Conservation (phyloP, 2,888 invertebrate genomes). For the Trichopria drosophilae region DNA sequence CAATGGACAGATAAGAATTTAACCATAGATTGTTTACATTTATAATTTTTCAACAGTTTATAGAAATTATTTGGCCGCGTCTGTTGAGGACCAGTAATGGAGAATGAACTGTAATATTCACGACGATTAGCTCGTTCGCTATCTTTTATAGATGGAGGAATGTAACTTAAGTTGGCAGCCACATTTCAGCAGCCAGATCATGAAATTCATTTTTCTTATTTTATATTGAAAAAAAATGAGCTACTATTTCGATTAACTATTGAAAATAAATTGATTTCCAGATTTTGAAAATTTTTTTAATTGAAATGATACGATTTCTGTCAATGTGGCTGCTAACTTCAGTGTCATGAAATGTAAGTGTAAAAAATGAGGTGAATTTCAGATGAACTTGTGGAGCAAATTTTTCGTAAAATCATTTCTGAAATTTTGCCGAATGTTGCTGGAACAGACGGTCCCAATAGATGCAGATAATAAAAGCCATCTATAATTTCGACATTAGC, state of each 20-base stretch:
- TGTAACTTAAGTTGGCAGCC: no score
- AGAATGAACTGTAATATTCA: neutral
- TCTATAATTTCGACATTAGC: slow-evolving; percentile 39
- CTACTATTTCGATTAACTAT: no score
- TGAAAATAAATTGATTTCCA: no score
- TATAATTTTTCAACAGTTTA: neutral
- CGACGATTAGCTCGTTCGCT: slow-evolving; percentile 17
- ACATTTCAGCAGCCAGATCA: no score
- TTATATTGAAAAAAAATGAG: no score
- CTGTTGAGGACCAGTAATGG: slow-evolving; percentile 10
- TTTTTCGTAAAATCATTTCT: slow-evolving; percentile 41
- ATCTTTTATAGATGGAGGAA: slow-evolving; percentile 28
- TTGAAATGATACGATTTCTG: no score
- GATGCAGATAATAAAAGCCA: slow-evolving; percentile 42
- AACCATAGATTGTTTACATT: slow-evolving; percentile 5
- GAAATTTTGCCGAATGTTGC: slow-evolving; percentile 44
- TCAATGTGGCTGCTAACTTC: no score
- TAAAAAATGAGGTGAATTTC: slow-evolving; percentile 46
- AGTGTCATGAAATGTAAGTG: no score
- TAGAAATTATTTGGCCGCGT: slow-evolving; percentile 1
- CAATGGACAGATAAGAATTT: slow-evolving; percentile 1
- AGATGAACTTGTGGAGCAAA: slow-evolving; percentile 38
- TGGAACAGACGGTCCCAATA: slow-evolving; percentile 37
- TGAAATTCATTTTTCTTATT: no score
- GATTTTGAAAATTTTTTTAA: no score